Evolutionary conservation across 2,797 vertebrate species (phyloP).

Genomic region (Acanthurus leucopareius): DNA sequence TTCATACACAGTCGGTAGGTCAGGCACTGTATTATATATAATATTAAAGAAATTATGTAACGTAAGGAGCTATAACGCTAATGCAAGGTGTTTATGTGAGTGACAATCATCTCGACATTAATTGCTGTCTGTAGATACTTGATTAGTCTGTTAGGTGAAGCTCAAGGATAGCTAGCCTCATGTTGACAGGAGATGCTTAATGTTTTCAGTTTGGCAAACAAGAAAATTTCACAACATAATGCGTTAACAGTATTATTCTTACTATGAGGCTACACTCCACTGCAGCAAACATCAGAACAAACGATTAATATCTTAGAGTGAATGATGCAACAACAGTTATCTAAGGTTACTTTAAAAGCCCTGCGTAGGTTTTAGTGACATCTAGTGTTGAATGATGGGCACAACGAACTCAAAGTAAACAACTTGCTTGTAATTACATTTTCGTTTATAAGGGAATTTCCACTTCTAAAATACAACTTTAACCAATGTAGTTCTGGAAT

Average conservation of each 20-base stretch:
- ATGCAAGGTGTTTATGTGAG: neutral
- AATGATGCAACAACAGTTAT: conserved; percentile 18
- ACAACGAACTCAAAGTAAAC: neutral
- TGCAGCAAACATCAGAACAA: neutral
- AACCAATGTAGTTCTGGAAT: neutral
- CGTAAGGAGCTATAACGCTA: fast-evolving
- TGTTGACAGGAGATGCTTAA: conserved; percentile 15
- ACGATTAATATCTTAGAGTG: no score
- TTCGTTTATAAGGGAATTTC: neutral
- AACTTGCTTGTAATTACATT: neutral
- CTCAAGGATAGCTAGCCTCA: conserved; percentile 18
- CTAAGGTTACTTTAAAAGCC: neutral
- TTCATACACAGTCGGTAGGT: conserved; percentile 47
- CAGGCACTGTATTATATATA: conserved; percentile 7
- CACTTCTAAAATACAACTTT: neutral
- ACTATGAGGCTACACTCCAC: neutral
- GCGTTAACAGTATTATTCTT: neutral
- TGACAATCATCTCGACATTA: fast-evolving
- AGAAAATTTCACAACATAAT: no score
- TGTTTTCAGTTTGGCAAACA: neutral
- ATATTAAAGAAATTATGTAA: neutral
- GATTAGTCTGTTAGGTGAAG: neutral
- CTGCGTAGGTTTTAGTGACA: conserved; percentile 43
- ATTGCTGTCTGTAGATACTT: neutral
- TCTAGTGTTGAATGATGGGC: conserved; percentile 43